Percentiles rank a stretch among this genome's conserved stretches.
phyloP scores from a whole-genome alignment of 2,113 vertebrate species.

The Apteryx owenii region DNA sequence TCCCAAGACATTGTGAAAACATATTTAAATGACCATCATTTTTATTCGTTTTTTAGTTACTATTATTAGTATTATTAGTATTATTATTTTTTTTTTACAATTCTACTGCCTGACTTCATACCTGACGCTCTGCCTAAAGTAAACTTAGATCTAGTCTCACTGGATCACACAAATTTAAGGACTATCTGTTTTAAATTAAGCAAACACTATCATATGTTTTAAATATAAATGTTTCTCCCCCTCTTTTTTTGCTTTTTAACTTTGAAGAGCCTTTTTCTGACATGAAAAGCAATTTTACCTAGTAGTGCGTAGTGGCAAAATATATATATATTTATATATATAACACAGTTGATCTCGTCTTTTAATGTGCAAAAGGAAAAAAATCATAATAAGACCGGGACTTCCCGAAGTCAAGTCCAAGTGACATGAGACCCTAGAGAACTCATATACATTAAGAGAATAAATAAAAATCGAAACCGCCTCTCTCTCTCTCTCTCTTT shows the following conservation, averaged over 20 bases:
- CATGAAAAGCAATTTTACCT: constrained; percentile 73
- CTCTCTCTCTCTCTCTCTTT: background rate
- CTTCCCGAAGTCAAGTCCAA: constrained; percentile 81
- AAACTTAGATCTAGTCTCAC: constrained; percentile 88
- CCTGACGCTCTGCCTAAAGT: constrained; percentile 88
- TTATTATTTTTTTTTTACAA: constrained; percentile 69
- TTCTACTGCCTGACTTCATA: constrained; percentile 89
- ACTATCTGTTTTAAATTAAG: constrained; percentile 78
- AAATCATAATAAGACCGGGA: constrained; percentile 62
- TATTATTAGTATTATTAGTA: background rate
- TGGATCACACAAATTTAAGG: constrained; percentile 88
- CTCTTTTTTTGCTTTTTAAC: constrained; percentile 32
- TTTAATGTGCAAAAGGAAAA: constrained; percentile 84
- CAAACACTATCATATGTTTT: constrained; percentile 79
- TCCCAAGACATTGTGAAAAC: constrained; percentile 84
- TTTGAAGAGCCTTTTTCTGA: constrained; percentile 65
- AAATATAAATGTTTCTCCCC: constrained; percentile 76
- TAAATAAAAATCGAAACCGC: constrained; percentile 91
- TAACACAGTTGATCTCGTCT: constrained; percentile 74
- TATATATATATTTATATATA: constrained; percentile 74
- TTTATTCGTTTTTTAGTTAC: constrained; percentile 73
- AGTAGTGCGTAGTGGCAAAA: constrained; percentile 78
- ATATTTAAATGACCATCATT: constrained; percentile 83
- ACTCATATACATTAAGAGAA: constrained; percentile 89
- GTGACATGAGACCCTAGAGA: constrained; percentile 84